Evolutionary conservation across 2,888 invertebrate species (phyloP).

Genomic region (Trichogramma dendrolimi): DNA sequence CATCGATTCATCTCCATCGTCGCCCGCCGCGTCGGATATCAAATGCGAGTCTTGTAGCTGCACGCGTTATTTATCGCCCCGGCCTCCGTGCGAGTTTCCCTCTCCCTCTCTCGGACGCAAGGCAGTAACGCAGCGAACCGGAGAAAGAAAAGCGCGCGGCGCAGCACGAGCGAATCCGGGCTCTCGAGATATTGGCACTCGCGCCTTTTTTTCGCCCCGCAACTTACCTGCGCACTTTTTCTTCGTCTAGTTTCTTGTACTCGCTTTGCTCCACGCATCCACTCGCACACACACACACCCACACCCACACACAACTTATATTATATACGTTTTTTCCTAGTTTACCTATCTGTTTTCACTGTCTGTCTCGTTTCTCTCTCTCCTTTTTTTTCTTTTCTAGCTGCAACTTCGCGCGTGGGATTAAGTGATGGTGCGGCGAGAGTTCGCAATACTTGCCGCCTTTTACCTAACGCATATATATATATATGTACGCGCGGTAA

Average conservation of each 20-base stretch:
- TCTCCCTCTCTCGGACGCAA: neutral
- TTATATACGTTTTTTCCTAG: slow-evolving; percentile 10
- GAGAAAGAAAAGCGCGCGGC: slow-evolving; percentile 28
- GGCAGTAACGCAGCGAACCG: neutral
- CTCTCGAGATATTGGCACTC: slow-evolving; percentile 38
- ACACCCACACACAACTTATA: neutral
- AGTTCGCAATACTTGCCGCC: slow-evolving; percentile 14
- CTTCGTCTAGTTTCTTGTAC: too few species aligned
- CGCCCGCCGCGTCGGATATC: slow-evolving; percentile 21
- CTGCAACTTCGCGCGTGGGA: slow-evolving; percentile 13
- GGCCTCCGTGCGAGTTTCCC: slow-evolving; percentile 36
- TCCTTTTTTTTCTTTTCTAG: slow-evolving; percentile 10
- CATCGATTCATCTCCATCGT: neutral
- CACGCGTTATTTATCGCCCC: slow-evolving; percentile 39
- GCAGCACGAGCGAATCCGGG: slow-evolving; percentile 38
- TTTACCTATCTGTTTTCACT: slow-evolving; percentile 15
- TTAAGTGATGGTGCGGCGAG: slow-evolving; percentile 7
- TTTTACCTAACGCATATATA: slow-evolving; percentile 24
- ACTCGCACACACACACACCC: slow-evolving; percentile 11
- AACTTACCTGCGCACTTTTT: too few species aligned
- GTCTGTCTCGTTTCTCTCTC: slow-evolving; percentile 10
- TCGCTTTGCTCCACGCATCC: too few species aligned
- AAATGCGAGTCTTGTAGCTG: slow-evolving; percentile 22
- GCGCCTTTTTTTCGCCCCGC: slow-evolving; percentile 10
- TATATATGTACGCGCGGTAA: too few species aligned